Percentiles rank a stretch among this genome's conserved stretches.
Conservation (phyloP, 2,113 vertebrate genomes). For the Euleptes europaea region DNA sequence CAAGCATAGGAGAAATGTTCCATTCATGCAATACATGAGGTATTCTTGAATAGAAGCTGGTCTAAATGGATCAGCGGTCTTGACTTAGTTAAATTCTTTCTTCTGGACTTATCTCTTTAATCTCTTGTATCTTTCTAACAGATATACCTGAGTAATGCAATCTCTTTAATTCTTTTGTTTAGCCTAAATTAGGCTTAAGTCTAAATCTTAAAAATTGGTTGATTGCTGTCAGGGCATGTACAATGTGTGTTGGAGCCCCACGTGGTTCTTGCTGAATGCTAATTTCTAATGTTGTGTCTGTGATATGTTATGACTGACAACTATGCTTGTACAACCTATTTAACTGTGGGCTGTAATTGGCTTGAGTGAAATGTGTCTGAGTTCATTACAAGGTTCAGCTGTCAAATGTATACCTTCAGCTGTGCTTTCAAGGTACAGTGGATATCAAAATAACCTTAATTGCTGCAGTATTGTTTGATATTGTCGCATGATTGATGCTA, state of each 20-base stretch:
- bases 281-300: background rate
- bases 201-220: background rate
- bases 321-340: background rate
- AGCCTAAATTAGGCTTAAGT: background rate
- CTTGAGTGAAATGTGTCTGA: background rate
- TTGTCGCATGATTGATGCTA: slow-evolving; percentile 19
- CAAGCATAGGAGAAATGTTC: background rate
- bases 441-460: slow-evolving; percentile 24
- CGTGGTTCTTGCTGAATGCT: background rate
- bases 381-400: background rate
- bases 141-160: background rate
- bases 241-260: background rate
- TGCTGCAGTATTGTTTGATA: slow-evolving; percentile 8
- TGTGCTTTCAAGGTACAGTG: slow-evolving; percentile 19
- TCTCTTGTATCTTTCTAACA: background rate
- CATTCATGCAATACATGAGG: background rate
- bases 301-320: background rate
- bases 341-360: slow-evolving; percentile 11
- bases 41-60: background rate
- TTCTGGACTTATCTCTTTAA: background rate
- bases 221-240: background rate
- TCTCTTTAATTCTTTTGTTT: background rate
- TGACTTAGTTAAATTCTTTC: background rate
- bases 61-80: background rate
- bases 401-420: slow-evolving; percentile 15